Conservation (phyloP, 2,797 vertebrate species). For the Hirundo rustica region DNA sequence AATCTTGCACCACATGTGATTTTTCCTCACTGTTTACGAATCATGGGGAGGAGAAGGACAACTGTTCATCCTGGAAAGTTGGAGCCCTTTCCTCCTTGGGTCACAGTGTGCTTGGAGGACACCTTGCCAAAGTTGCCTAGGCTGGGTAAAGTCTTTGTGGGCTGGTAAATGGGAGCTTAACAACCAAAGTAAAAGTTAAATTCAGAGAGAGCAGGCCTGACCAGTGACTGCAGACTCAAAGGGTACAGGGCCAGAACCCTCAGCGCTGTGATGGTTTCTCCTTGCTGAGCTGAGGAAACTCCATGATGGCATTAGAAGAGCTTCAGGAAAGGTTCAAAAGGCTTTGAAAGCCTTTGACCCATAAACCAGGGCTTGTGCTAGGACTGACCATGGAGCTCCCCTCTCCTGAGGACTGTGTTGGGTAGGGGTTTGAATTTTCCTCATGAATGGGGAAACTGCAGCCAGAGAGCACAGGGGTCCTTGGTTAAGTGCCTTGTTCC, state of each 20-base stretch:
- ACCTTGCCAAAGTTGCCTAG: not conserved
- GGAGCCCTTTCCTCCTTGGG: not conserved
- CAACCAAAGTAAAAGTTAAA: not conserved
- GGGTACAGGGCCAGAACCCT: not conserved
- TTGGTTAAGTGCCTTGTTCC: rapidly evolving
- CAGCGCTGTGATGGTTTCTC: not conserved
- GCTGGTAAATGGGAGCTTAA: not conserved
- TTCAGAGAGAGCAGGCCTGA: not conserved
- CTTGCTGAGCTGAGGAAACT: rapidly evolving
- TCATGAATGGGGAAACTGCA: not conserved
- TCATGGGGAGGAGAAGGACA: not conserved
- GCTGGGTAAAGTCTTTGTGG: not conserved
- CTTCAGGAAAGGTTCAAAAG: not conserved
- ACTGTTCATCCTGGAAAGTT: not conserved
- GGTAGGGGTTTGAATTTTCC: not conserved
- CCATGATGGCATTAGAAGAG: not conserved
- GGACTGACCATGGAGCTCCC: not conserved
- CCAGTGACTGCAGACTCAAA: not conserved
- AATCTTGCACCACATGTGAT: not conserved
- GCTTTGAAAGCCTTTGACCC: not conserved
- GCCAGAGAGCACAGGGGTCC: not conserved
- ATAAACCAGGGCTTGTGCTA: not conserved
- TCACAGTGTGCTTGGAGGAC: not conserved
- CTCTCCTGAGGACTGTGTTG: not conserved
- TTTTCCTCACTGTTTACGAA: not conserved